Evolutionary conservation across 2,797 vertebrate genomes (phyloP).

Genomic region (Brachymystax lenok): DNA sequence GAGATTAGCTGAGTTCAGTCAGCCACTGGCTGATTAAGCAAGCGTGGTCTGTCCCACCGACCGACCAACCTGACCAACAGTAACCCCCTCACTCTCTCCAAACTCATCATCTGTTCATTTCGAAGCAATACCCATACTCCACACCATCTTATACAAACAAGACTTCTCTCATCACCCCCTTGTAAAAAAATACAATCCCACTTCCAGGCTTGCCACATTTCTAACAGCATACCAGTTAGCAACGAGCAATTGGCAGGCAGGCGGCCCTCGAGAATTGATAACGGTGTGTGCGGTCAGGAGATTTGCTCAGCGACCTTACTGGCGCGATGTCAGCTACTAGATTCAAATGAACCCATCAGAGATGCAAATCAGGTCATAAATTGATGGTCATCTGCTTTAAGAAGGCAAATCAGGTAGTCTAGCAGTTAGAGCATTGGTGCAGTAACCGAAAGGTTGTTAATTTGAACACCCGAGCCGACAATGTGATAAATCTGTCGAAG

Average conservation of each 20-base stretch:
- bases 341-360: no score
- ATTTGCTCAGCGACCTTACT: neutral
- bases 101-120: conserved; percentile 46
- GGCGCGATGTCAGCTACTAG: no score
- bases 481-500: no score
- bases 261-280: no score
- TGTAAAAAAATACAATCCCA: neutral
- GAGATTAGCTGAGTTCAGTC: conserved; percentile 68
- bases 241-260: no score
- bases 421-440: no score
- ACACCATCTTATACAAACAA: conserved; percentile 46
- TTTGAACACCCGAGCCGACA: no score
- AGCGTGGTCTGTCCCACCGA: conserved; percentile 37
- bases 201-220: neutral
- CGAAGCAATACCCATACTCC: conserved; percentile 45
- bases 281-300: no score
- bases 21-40: conserved; percentile 63
- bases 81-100: conserved; percentile 53
- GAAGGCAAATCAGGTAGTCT: no score
- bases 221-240: neutral
- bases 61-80: conserved; percentile 30
- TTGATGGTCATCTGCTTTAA: no score
- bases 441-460: no score
- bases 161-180: neutral
- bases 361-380: no score